Percentiles rank a stretch among this genome's conserved stretches.
These are phyloP conservation scores for Urocyon cinereoargenteus DNA, from an alignment of 2,797 vertebrate genomes.

Conservation along the genomic window DNA sequence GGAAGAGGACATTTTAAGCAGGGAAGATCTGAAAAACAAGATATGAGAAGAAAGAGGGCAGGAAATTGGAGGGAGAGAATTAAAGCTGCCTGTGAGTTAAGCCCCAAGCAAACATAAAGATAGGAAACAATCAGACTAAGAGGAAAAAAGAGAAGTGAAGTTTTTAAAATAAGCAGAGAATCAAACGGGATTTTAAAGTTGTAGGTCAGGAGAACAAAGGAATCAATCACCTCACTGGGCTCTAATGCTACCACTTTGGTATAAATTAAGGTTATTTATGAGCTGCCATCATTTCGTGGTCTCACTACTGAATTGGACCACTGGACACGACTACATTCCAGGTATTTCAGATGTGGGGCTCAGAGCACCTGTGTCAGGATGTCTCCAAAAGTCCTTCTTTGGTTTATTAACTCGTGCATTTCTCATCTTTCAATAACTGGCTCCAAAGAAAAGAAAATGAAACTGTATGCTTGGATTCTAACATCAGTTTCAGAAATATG, in stretches of 20 bases:
- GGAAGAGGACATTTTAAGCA: conserved; percentile 10
- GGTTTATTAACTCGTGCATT: not conserved
- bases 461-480: conserved; percentile 19
- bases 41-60: not conserved
- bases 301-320: not conserved
- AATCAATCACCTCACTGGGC: not conserved
- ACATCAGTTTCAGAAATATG: conserved; percentile 27
- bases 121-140: not conserved
- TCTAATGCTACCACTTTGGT: not conserved
- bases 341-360: not conserved
- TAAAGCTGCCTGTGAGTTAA: not conserved
- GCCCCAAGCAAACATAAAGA: conserved; percentile 19
- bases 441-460: conserved; percentile 34
- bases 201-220: not conserved
- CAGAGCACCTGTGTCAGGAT: not conserved
- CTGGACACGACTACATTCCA: not conserved
- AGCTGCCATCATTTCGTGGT: not conserved
- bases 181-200: not conserved
- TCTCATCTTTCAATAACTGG: conserved; percentile 44
- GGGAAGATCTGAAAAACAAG: not conserved
- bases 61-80: not conserved
- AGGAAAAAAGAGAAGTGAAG: conserved; percentile 50
- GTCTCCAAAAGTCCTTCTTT: not conserved
- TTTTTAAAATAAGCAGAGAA: not conserved
- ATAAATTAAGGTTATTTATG: conserved; percentile 47